Evolutionary conservation across 1,140 invertebrate genomes (phyloP), one percentile per base, ranked within the genome.

Genomic region (Drosophila kikkawai): DNA sequence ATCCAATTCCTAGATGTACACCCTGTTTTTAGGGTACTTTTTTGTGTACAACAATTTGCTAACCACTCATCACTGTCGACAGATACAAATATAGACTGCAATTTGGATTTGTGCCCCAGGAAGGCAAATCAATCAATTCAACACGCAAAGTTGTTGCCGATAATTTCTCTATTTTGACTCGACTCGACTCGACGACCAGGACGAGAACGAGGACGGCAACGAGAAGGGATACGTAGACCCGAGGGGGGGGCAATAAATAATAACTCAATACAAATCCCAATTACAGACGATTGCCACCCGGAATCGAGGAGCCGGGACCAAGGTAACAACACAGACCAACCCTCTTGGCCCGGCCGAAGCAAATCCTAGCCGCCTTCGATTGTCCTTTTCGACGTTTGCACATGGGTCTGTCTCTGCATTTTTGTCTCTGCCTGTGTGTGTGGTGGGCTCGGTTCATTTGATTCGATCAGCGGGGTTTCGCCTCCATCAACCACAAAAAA

Each of bases 381-480:
- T 80, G 90, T 80, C 83, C 87, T 81, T 79, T 79, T 81, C 73
- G 83, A 83, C 81, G 78, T 87, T 83, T 70, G 63, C 47, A 56
- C 56, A 50, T 58, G 19, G 53, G 13, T 37, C 32, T 53, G 36
- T 56, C 36, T 56, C 51, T 37, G 51, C 13, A 22, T 37, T 19
- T 37, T 32, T 55, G 51, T 55, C 32, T 37, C 53, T 55, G 34
- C 29, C 50, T 55, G 13, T 55, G 34, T 51, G 34, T 79, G 76
- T 75, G 73, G 73, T 87, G 80, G 82, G 84, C 84, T 81, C 77
- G 75, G 80, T 90, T 84, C 78, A 77, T 91, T 91, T 91, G 88
- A 91, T 91, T 91, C 88, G 88, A 91, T 91, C 88, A 91, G 88
- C 88, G 88, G 88, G 88, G 88, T 91, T 91, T 88, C 88, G 88